A percentile compares a stretch with the other conserved stretches of the same genome.
phyloP scores from a whole-genome alignment of 2,888 invertebrate genomes.

The Meiosimyza decipiens region DNA sequence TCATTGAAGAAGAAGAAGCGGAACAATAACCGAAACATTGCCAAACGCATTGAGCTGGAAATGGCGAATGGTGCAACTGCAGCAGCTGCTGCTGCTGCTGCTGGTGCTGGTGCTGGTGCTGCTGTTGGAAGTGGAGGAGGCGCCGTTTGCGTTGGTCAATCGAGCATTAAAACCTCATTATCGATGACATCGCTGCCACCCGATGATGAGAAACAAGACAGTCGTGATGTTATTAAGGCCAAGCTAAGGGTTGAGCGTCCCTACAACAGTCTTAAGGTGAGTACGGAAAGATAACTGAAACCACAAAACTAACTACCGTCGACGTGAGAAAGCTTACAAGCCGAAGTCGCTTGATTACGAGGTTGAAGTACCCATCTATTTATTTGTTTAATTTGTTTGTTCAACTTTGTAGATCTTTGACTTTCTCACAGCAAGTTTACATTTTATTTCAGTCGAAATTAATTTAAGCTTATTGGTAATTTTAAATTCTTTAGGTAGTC shows the following conservation, averaged over 20 bases:
- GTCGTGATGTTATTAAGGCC: conserved; percentile 68
- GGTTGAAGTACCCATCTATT: no score
- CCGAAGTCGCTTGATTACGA: no score
- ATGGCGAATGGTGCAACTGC: not conserved
- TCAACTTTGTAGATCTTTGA: no score
- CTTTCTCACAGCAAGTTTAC: no score
- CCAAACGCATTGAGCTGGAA: conserved; percentile 36
- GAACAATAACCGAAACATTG: conserved; percentile 37
- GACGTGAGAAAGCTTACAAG: no score
- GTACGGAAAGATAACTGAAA: conserved; percentile 33
- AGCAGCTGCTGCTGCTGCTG: conserved; percentile 19
- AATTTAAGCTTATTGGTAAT: no score
- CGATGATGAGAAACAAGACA: conserved; percentile 69
- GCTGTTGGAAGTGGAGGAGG: not conserved
- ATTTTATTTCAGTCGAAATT: no score
- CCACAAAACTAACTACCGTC: no score
- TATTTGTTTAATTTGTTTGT: no score
- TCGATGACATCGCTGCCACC: conserved; percentile 85
- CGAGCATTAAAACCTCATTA: conserved; percentile 44
- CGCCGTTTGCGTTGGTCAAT: conserved; percentile 16
- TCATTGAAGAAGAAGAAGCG: conserved; percentile 54
- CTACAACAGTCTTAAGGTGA: conserved; percentile 81
- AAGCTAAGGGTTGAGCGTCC: conserved; percentile 75
- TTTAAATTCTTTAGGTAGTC: no score
- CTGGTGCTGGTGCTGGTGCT: conserved; percentile 28